Base-by-base conservation (phyloP, 92 coral and sea anemone species). In the Parazoanthus darwini region DNA sequence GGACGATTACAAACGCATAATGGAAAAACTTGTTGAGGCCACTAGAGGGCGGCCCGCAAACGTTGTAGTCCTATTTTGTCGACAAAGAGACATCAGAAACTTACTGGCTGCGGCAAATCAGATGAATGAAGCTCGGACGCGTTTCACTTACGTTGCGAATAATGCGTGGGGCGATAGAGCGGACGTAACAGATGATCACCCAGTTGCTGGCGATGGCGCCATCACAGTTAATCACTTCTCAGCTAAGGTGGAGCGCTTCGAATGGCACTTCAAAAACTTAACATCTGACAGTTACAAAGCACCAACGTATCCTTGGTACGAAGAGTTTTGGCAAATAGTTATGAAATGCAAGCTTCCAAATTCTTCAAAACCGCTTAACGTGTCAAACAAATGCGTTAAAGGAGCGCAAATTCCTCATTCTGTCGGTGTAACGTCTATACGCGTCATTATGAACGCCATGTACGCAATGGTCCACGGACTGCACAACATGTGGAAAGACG, bases 381-480 rank as follows among this genome's bases (percentile, higher is more conserved):
- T 26, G 18, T 1, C 78, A 37, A 81, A 42, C 10, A 48, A 80
- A 50, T 81, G 88, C 22, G 81, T 78, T 33, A 58, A 87, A 33
- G 93, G 89, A 39, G 89, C 70, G 38, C 86, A 43, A 22, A 51
- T 74, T 54, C 44, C 88, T 25, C 68, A 29, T 7, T 36, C 48
- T 4, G 54, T 90, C 22, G 85, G 86, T 8, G 74, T 87, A 39
- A 89, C 93, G 42, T 89, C 93, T 9, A 88, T 90, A 46, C 88
- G 79, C 23, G 74, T 89, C 33, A 89, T 90, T 26, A 82, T 90
- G 85, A 90, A 90, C 74, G 90, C 93, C 2, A 88, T 90, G 43
- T 87, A 90, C 74, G 93, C 93, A 36, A 90, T 90, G 93, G 88
- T 86, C 67, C 51, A 87, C 46, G 93, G 90, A 44, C 85, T 90